Evolutionary conservation across 2,797 vertebrate species (phyloP), one percentile per base, ranked within the genome.

Genomic region (Clarias pachynema): DNA sequence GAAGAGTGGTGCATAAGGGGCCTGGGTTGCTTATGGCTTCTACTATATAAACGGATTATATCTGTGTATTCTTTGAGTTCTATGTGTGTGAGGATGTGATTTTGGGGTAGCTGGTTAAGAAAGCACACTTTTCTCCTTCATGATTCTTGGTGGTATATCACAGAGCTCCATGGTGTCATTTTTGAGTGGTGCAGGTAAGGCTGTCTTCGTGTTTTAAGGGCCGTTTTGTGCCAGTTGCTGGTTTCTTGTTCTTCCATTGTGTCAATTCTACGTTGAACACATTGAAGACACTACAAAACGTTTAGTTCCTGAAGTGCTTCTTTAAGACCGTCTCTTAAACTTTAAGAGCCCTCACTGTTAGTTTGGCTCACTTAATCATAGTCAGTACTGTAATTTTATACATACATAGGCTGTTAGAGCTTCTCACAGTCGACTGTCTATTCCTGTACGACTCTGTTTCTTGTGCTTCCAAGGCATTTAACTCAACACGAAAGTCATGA

Each of bases 1-100:
- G 31, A 70, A 81, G 70, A 53, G 69, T 86, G 77, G 80, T 70
- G 59, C 31, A 56, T 86, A 62, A 77, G 8, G n/a, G 69, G 72
- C 79, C 79, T 62, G 57, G 68, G 83, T 75, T 65, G 72, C 87
- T 86, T 83, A 87, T 93, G 89, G 90, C 87, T 86, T 92, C 87
- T 69, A 2, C 40, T 78, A 73, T 87, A 81, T 81, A 87, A 87
- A 85, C 87, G 83, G 81, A 79, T 88, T 81, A 56, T 85, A 59
- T 56, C 74, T 84, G 79, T 66, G 68, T 37, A 37, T 82, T 85
- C 82, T 81, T 84, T 75, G 56, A 86, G 83, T 59, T 85, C 26
- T 90, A 78, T 87, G 86, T 72, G 72, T 84, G 24, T 44, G 44
- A 81, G 24, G 84, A 0, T 56, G 44, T 83, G 2, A 63, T 53